Evolutionary conservation across 2,888 invertebrate species (phyloP).

Genomic region (Phengaris arion): DNA sequence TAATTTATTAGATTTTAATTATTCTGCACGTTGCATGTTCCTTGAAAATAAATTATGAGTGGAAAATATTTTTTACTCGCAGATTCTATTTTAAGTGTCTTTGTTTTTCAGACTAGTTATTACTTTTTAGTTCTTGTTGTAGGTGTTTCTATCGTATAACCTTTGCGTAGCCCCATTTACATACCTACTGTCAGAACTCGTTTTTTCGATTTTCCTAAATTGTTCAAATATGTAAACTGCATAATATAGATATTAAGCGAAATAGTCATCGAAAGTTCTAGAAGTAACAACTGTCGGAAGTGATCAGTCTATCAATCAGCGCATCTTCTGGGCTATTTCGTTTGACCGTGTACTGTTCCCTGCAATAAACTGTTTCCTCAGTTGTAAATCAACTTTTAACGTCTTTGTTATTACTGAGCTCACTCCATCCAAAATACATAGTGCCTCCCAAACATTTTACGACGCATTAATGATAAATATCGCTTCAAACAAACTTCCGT

Average conservation of each 20-base stretch:
- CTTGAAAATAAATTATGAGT: background rate
- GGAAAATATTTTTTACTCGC: background rate
- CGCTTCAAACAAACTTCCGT: background rate
- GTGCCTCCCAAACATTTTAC: constrained; percentile 7
- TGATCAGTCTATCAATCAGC: constrained; percentile 42
- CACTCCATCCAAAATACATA: constrained; percentile 27
- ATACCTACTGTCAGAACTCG: background rate
- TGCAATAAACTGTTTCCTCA: constrained; percentile 43
- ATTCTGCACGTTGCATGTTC: constrained; percentile 16
- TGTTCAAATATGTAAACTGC: background rate
- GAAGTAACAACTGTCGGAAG: constrained; percentile 35
- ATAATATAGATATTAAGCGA: no score
- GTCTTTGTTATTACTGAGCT: constrained; percentile 45
- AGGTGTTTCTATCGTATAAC: background rate
- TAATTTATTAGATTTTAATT: constrained; percentile 49
- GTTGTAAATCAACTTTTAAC: constrained; percentile 57
- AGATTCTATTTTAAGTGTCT: background rate
- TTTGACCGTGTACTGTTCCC: constrained; percentile 33
- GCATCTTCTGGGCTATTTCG: constrained; percentile 37
- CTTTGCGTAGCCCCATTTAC: no score
- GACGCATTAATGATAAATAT: background rate
- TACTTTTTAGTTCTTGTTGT: background rate
- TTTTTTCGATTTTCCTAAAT: background rate
- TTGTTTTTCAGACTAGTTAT: background rate
- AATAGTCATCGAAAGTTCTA: background rate